These are phyloP conservation scores for Periphyllus acericola DNA, from an alignment of 2,888 invertebrate species.

Conservation along the genomic window DNA sequence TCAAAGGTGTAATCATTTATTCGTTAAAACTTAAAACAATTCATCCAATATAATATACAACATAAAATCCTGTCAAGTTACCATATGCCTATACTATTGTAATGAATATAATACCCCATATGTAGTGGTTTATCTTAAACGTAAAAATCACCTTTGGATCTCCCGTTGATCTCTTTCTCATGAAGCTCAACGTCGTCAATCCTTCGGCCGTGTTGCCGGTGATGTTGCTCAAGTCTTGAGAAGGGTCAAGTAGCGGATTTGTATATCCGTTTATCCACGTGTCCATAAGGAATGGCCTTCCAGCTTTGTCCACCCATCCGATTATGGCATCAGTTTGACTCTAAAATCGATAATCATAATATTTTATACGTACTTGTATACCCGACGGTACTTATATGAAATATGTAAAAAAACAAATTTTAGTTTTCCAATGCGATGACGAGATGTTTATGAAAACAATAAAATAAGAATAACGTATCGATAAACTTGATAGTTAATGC, in stretches of 20 bases:
- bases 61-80: too few relatives aligned
- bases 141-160: conserved; percentile 70
- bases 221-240: conserved; percentile 79
- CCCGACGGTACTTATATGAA: too few relatives aligned
- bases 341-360: conserved; percentile 67
- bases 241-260: conserved; percentile 77
- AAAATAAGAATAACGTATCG: too few relatives aligned
- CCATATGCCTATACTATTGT: too few relatives aligned
- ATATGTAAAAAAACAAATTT: too few relatives aligned
- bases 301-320: conserved; percentile 86
- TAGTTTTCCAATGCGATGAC: too few relatives aligned
- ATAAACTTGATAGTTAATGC: too few relatives aligned
- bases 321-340: conserved; percentile 88
- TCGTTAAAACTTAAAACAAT: background rate
- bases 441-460: too few relatives aligned
- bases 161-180: conserved; percentile 79
- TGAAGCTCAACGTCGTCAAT: conserved; percentile 80
- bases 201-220: conserved; percentile 80
- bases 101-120: too few relatives aligned
- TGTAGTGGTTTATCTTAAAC: background rate
- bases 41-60: too few relatives aligned
- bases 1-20: background rate
- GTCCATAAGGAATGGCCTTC: conserved; percentile 87
- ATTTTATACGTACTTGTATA: too few relatives aligned
- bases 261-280: conserved; percentile 86